These are phyloP conservation scores for Helogale parvula DNA, from an alignment of 2,113 vertebrate genomes.

Conservation along the genomic window DNA sequence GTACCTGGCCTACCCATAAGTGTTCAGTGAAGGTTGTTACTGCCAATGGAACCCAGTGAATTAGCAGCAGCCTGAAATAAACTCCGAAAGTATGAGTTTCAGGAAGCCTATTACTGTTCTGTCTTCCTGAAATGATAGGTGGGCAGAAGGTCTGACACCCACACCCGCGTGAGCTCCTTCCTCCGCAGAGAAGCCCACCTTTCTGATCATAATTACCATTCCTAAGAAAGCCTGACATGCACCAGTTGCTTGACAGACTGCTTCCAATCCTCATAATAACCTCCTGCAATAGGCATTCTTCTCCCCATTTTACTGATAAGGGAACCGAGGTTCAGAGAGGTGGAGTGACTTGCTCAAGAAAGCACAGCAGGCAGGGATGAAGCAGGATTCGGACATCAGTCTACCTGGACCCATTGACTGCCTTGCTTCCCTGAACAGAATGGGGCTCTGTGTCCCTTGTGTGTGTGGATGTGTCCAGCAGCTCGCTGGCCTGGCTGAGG, in stretches of 20 bases:
- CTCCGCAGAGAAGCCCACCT: background rate
- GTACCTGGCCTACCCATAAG: background rate
- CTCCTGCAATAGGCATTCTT: background rate
- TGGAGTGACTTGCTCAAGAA: background rate
- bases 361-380: background rate
- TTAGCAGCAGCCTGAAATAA: background rate
- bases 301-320: background rate
- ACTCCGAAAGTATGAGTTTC: background rate
- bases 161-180: background rate
- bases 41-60: background rate
- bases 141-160: background rate
- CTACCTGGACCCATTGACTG: background rate
- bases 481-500: background rate
- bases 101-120: background rate
- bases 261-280: background rate
- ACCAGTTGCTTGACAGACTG: background rate
- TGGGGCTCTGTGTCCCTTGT: background rate
- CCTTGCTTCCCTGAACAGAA: background rate
- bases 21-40: background rate
- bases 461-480: background rate
- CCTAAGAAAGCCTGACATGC: background rate
- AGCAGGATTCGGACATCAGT: background rate
- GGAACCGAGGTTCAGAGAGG: background rate
- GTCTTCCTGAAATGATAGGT: background rate
- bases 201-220: background rate